Percentiles rank a stretch among this genome's conserved stretches.
These are phyloP conservation scores for Catotricha subobsoleta DNA, from an alignment of 2,888 invertebrate genomes.

Conservation along the genomic window DNA sequence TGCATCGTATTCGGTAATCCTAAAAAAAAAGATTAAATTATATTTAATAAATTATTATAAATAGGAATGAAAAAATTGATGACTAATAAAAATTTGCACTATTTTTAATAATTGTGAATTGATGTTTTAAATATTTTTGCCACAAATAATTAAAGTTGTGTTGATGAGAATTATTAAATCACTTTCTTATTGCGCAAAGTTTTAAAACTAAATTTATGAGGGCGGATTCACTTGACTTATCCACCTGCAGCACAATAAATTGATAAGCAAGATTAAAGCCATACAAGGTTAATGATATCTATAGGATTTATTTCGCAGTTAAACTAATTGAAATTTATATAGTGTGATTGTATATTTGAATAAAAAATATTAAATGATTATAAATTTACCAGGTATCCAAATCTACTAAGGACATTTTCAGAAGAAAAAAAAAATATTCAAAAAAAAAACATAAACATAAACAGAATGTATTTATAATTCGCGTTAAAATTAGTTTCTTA, in stretches of 20 bases:
- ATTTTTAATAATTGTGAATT: too few species aligned
- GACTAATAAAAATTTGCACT: neutral
- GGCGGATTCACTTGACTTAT: too few species aligned
- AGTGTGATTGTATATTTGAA: neutral
- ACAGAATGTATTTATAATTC: too few species aligned
- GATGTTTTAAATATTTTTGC: too few species aligned
- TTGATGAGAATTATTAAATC: too few species aligned
- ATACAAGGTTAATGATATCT: neutral
- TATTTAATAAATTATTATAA: neutral
- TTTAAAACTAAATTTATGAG: too few species aligned
- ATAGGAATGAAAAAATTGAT: neutral
- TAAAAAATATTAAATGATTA: too few species aligned
- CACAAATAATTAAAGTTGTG: too few species aligned
- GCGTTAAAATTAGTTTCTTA: too few species aligned
- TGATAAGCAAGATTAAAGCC: too few species aligned
- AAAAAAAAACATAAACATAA: neutral
- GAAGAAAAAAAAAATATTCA: neutral
- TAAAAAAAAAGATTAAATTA: slow-evolving; percentile 18
- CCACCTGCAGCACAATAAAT: too few species aligned
- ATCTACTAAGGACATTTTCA: slow-evolving; percentile 26
- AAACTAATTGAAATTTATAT: neutral
- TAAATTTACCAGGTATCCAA: slow-evolving; percentile 25
- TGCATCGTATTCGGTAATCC: slow-evolving; percentile 45
- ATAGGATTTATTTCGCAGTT: neutral
- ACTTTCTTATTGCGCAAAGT: too few species aligned